Evolutionary conservation across 2,113 vertebrate species (phyloP).

Genomic region (Rhinogobius similis): DNA sequence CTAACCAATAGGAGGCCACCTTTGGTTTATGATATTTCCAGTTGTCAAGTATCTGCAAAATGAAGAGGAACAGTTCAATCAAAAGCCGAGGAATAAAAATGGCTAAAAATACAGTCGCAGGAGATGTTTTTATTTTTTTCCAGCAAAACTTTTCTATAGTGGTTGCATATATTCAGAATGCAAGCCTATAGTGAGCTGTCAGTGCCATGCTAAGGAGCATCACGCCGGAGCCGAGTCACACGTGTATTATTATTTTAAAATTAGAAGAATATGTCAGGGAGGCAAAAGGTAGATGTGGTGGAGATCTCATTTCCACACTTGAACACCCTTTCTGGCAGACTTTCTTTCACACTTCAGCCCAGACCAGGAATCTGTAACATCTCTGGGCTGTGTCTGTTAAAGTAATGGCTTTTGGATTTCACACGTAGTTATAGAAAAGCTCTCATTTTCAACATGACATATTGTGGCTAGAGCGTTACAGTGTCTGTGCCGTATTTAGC

Average conservation of each 20-base stretch:
- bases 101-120: neutral
- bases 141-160: neutral
- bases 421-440: conserved; percentile 12
- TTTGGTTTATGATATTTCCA: conserved; percentile 98
- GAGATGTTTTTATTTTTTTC: neutral
- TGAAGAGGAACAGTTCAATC: neutral
- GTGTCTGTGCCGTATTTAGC: conserved; percentile 12
- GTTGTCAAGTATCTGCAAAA: conserved; percentile 89
- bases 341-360: conserved; percentile 23
- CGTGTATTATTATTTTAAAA: conserved; percentile 11
- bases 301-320: conserved; percentile 15
- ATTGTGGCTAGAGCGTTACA: neutral
- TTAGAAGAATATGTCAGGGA: conserved; percentile 9
- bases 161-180: conserved; percentile 8
- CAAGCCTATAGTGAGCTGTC: conserved; percentile 17
- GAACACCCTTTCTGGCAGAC: neutral
- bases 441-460: conserved; percentile 17
- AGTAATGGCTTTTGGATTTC: conserved; percentile 13
- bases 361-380: conserved; percentile 8
- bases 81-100: conserved; percentile 1
- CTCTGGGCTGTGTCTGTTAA: conserved; percentile 13
- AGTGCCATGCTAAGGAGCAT: conserved; percentile 7
- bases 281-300: neutral
- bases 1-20: conserved; percentile 95
- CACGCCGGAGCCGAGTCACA: neutral